A percentile compares a stretch with the other conserved stretches of the same genome.
These are phyloP conservation scores for Mycogona germanica DNA, from an alignment of 2,888 invertebrate species.

Conservation along the genomic window DNA sequence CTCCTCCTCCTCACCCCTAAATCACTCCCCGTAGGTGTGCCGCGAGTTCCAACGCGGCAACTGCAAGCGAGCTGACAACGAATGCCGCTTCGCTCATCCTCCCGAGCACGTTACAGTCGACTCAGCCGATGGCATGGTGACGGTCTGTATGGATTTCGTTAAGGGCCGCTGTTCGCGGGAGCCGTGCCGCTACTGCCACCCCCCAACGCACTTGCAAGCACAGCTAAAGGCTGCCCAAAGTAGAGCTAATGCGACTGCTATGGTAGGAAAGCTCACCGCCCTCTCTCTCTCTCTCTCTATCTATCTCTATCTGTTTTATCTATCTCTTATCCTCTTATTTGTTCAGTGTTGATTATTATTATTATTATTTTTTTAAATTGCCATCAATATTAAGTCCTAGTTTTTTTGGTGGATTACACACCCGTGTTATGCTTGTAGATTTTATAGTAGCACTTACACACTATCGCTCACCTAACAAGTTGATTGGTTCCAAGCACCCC, in stretches of 20 bases:
- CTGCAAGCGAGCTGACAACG: constrained; percentile 94
- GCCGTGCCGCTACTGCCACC: constrained; percentile 99
- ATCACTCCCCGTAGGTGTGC: constrained; percentile 55
- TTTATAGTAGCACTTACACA: no score
- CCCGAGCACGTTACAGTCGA: constrained; percentile 89
- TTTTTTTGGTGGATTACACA: no score
- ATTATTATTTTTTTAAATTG: no score
- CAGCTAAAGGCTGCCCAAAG: constrained; percentile 92
- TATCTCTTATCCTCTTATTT: no score
- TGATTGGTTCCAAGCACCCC: no score
- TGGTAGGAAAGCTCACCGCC: no score
- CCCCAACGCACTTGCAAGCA: constrained; percentile 98
- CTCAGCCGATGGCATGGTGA: constrained; percentile 89
- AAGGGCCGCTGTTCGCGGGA: constrained; percentile 98
- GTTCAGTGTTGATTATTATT: no score
- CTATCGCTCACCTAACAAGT: no score
- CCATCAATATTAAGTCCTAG: no score
- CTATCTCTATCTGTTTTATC: no score
- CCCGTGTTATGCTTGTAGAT: no score
- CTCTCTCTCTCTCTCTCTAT: no score
- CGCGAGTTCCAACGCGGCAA: constrained; percentile 98
- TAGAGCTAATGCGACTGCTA: constrained; percentile 34
- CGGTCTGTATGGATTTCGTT: constrained; percentile 99
- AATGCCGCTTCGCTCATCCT: constrained; percentile 99
- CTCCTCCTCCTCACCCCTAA: constrained; percentile 19